Conservation (phyloP, 1,140 invertebrate species). For the Pissodes strobi region DNA sequence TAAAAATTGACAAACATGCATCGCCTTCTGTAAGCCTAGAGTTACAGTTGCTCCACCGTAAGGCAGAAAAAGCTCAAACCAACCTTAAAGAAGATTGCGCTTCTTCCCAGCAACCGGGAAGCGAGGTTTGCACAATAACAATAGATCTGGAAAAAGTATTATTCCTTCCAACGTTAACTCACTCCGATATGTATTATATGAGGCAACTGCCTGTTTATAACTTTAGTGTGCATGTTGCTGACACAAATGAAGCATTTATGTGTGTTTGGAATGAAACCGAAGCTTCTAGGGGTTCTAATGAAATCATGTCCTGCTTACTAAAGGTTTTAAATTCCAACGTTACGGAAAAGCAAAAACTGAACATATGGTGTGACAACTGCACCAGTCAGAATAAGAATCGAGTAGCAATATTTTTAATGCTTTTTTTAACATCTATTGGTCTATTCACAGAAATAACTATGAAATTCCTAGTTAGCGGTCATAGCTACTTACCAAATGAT, state of each 20-base stretch:
- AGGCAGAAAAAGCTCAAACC: conserved; percentile 3
- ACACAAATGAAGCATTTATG: conserved; percentile 24
- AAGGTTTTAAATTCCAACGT: not conserved
- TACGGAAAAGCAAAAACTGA: not conserved
- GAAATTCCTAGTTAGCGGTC: conserved; percentile 14
- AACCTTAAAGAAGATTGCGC: conserved; percentile 1
- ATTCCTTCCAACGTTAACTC: conserved; percentile 19
- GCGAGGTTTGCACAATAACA: conserved; percentile 8
- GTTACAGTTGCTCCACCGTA: conserved; percentile 18
- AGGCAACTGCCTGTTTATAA: conserved; percentile 28
- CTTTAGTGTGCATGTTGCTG: conserved; percentile 15
- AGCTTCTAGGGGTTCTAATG: conserved; percentile 19
- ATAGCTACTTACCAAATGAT: conserved; percentile 8
- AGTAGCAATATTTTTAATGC: not conserved
- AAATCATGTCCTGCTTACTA: conserved; percentile 22
- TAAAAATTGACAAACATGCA: not conserved
- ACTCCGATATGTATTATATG: conserved; percentile 24
- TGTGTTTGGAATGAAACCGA: conserved; percentile 26
- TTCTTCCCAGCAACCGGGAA: too few relatives aligned
- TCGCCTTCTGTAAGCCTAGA: not conserved
- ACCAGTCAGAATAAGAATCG: conserved; percentile 12
- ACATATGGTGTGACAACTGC: conserved; percentile 13
- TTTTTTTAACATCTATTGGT: conserved; percentile 1
- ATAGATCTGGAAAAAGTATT: conserved; percentile 28
- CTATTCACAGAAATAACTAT: not conserved